Evolutionary conservation across 2,888 invertebrate species (phyloP), one percentile per base, ranked within the genome.

Genomic region (Troides helena): DNA sequence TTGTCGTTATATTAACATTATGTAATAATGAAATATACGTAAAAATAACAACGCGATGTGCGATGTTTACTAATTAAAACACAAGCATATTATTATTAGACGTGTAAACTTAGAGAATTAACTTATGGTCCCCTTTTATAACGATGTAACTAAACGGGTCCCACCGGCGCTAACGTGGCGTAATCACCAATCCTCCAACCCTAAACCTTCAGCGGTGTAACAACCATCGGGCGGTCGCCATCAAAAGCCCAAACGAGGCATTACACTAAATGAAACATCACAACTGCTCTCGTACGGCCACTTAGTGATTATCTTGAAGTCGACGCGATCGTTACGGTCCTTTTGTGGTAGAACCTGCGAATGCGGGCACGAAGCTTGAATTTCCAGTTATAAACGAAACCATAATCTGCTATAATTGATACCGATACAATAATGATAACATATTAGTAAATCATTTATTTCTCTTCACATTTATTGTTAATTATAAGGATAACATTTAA

Each of bases 281-380:
- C 67, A 76, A 79, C 81, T 79, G 78, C 73, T 74, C 81, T 79
- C 81, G 81, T 84, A 85, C 81, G 85, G 82, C 83, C 84, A 80
- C 80, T 80, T 77, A 75, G 77, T 85, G 86, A 89, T 91, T 90
- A 90, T 89, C 90, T 90, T 85, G 83, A 84, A 89, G 84, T 88
- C 89, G 88, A 89, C 89, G 87, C 83, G 77, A 82, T 84, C 88
- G 86, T 89, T 25, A 68, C 43, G 43, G 25, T 46, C 62, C 43
- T 25, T 57, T 68, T 43, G 62, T 43, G 60, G 67, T 53, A 46
- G 53, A 53, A 60, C 30, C 5, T 57, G 65, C 43, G 50, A 64
- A 65, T 39, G 57, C 36, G 30, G 50, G 23, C 43, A 56, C 64
- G 8, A 53, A 1, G 43, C 25, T 63, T 25, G 30, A 30, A 14